Conservation (phyloP, 1,140 invertebrate genomes). For the Meloidogyne hapla region DNA sequence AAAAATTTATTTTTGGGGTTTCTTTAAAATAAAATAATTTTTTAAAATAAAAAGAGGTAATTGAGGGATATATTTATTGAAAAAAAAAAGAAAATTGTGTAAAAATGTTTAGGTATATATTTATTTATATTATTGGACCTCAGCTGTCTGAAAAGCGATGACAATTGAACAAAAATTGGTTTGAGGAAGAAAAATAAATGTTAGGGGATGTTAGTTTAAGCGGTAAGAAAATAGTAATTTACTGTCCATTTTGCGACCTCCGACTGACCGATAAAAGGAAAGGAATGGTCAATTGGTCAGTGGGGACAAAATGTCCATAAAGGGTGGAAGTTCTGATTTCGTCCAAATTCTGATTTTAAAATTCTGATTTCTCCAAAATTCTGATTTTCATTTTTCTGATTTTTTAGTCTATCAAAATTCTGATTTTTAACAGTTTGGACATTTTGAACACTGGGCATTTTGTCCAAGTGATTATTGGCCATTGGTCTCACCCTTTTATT, state of each 20-base stretch:
- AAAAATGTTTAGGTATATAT: not conserved
- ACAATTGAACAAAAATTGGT: not conserved
- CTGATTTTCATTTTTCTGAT: not conserved
- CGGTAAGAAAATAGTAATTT: too few relatives aligned
- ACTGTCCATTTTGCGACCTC: not conserved
- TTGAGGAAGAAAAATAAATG: not conserved
- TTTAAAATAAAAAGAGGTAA: not conserved
- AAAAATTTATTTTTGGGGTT: not conserved
- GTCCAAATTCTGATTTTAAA: too few relatives aligned
- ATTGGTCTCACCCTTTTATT: not conserved
- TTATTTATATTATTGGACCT: not conserved
- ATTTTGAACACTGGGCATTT: not conserved
- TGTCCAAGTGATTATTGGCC: not conserved
- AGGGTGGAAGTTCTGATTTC: too few relatives aligned
- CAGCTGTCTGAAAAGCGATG: constrained; percentile 2
- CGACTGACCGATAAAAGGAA: too few relatives aligned
- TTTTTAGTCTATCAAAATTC: not conserved
- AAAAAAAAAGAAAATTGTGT: not conserved
- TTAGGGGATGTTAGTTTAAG: too few relatives aligned
- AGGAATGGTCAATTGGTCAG: too few relatives aligned
- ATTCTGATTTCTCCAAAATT: too few relatives aligned
- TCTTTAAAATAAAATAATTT: not conserved
- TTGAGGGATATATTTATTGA: not conserved
- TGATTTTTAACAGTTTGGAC: not conserved
- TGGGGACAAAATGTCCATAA: too few relatives aligned